Conservation (phyloP, 2,113 vertebrate species). For the Tylochromis polylepis region DNA sequence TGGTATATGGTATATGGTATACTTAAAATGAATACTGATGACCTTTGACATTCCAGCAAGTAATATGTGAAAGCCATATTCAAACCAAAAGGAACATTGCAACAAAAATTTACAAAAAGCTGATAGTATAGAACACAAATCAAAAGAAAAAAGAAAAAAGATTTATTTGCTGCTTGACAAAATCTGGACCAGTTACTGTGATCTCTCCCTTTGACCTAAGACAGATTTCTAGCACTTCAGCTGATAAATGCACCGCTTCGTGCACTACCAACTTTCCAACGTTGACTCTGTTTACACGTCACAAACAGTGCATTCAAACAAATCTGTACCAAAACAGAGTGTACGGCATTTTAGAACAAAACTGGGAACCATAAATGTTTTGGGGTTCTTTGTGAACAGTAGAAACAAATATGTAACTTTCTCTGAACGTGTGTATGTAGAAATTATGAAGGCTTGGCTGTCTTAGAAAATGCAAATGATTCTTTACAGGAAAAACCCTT, state of each 20-base stretch:
- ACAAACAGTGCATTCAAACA: neutral
- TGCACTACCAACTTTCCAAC: neutral
- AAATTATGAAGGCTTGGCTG: neutral
- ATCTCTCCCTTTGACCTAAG: accelerated
- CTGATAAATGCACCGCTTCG: neutral
- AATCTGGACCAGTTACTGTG: neutral
- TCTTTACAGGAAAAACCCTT: neutral
- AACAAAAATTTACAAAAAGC: no score
- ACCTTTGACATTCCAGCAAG: no score
- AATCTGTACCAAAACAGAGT: neutral
- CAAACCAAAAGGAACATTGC: no score
- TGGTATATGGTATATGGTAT: no score
- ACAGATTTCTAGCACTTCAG: neutral
- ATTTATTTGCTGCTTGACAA: neutral
- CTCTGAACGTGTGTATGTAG: neutral
- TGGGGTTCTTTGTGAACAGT: neutral
- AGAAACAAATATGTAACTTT: neutral
- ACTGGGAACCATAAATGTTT: neutral
- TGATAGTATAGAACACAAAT: no score
- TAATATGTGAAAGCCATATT: no score
- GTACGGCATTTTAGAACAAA: neutral
- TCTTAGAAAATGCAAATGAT: neutral
- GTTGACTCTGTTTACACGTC: neutral
- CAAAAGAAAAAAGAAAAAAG: no score
- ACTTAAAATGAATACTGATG: no score